phyloP scores from a whole-genome alignment of 2,113 vertebrate species.

The Equus przewalskii region DNA sequence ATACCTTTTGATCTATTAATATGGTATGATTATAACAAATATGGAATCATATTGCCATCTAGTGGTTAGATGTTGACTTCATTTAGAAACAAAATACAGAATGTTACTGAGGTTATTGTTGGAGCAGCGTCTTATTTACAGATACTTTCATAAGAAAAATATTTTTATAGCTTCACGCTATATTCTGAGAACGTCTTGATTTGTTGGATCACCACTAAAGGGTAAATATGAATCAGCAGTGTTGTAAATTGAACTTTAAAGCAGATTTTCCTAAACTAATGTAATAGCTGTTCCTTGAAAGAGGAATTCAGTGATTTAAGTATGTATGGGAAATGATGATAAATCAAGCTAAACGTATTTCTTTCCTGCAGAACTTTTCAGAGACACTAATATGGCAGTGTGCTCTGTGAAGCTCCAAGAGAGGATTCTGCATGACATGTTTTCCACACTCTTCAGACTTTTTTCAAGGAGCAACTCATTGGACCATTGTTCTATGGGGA shows the following conservation, averaged over 20 bases:
- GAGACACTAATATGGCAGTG: background rate
- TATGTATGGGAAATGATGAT: background rate
- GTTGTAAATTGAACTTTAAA: constrained; percentile 20
- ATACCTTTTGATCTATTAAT: background rate
- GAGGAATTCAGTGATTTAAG: background rate
- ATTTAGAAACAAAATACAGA: constrained; percentile 43
- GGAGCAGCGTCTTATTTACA: background rate
- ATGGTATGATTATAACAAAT: background rate
- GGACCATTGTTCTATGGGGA: background rate
- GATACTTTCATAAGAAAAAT: background rate
- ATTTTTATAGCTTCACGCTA: background rate
- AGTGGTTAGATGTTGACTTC: constrained; percentile 61
- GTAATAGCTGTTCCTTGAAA: background rate
- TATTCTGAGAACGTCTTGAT: background rate
- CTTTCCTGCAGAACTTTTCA: constrained; percentile 14
- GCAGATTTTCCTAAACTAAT: constrained; percentile 21
- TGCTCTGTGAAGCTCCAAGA: background rate
- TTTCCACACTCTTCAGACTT: constrained; percentile 3
- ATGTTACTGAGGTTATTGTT: background rate
- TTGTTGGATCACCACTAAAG: background rate
- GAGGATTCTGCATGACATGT: background rate
- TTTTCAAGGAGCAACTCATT: background rate
- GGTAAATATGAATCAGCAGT: background rate
- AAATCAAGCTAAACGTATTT: background rate
- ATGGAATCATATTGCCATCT: constrained; percentile 70